These are phyloP conservation scores for Halichoerus grypus DNA, from an alignment of 2,113 vertebrate genomes.

Conservation along the genomic window DNA sequence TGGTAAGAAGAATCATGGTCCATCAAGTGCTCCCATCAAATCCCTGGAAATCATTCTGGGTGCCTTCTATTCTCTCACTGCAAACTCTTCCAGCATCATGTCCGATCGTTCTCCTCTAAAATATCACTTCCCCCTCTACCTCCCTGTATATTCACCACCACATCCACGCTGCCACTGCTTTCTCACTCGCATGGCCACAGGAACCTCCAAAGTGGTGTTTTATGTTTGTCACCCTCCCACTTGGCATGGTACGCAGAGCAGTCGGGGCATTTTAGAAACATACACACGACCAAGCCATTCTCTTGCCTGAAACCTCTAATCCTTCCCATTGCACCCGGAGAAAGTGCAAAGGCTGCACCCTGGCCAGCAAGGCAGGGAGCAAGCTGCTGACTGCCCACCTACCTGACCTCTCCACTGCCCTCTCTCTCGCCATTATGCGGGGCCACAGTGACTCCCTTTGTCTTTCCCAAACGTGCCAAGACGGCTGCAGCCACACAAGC, in stretches of 20 bases:
- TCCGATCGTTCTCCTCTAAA: not conserved
- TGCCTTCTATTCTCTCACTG: not conserved
- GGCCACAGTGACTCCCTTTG: not conserved
- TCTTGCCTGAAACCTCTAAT: not conserved
- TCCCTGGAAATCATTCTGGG: not conserved
- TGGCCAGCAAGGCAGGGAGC: not conserved
- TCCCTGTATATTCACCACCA: not conserved
- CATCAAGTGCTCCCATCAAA: not conserved
- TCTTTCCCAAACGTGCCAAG: not conserved
- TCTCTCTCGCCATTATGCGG: not conserved
- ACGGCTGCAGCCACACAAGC: not conserved
- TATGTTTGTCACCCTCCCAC: not conserved
- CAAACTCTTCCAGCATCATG: not conserved
- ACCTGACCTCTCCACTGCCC: not conserved
- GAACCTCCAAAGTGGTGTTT: not conserved
- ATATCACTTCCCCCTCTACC: too few species aligned
- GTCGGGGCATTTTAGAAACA: not conserved
- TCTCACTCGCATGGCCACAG: not conserved
- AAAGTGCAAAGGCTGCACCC: not conserved
- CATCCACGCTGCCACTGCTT: rapidly evolving
- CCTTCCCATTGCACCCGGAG: not conserved
- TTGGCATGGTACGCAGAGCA: not conserved
- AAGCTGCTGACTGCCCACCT: not conserved
- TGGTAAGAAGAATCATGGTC: not conserved
- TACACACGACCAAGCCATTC: not conserved